Base-by-base conservation (phyloP, 1,140 invertebrate genomes). In the Drosophila ananassae region DNA sequence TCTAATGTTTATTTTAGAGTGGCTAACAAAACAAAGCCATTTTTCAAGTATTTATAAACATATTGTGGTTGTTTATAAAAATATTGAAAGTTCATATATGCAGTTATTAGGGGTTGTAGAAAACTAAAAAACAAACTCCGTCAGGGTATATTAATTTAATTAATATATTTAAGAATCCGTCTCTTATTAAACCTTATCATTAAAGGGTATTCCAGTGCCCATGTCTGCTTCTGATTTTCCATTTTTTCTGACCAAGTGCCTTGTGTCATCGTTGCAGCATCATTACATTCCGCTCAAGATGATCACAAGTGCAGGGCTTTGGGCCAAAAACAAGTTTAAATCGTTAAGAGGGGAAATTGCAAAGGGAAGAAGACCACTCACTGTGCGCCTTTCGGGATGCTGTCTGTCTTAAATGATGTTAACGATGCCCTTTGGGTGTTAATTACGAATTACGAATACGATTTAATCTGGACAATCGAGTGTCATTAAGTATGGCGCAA, bases 371-470 rank as follows among this genome's bases (percentile, higher is more conserved):
- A 53, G 80, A 84, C 79, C 79, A 74, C 75, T 75, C 50, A 54
- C 71, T 52, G 60, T 64, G 67, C 59, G 55, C 50, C 46, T 67
- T 53, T 69, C 47, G 56, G 62, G 62, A 78, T 28, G 25, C 25
- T 28, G 25, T 55, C 73, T 78, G 78, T 69, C 73, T 73, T 87
- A 79, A 87, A 89, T 87, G 75, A 89, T 89, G 82, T 87, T 87
- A 87, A 89, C 82, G 82, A 87, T 89, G 82, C 82, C 82, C 82
- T 82, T 87, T 89, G 82, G 82, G 82, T 85, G 83, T 89, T 87
- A 82, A 87, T 87, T 87, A 79, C 83, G 68, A 82, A 87, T 87
- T 87, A 79, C 83, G 68, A 89, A 73, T 82, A 66, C 77, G 63
- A 87, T 78, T 79, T 82, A 73, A 89, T 87, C 82, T 89, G 79